phyloP scores from a whole-genome alignment of 1,140 invertebrate species.

The Penaeus vannamei region DNA sequence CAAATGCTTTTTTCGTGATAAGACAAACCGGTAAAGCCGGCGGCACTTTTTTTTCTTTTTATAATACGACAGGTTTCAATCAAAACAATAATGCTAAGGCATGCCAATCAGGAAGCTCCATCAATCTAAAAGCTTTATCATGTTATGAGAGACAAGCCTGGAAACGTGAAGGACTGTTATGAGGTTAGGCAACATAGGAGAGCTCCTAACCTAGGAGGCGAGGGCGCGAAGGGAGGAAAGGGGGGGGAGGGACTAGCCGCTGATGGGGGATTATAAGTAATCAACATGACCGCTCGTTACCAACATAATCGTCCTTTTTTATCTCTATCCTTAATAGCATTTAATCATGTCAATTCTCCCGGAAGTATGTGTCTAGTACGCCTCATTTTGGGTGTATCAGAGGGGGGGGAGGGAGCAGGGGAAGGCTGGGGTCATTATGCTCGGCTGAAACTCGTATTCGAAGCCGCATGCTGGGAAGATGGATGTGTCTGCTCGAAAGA shows the following conservation, averaged over 20 bases:
- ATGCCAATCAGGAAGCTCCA: too few relatives aligned
- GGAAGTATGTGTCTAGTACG: constrained; percentile 33
- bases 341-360: constrained; percentile 44
- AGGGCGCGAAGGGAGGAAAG: constrained; percentile 10
- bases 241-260: constrained; percentile 11
- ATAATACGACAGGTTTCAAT: too few relatives aligned
- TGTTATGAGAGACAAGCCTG: not conserved
- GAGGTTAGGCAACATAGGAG: not conserved
- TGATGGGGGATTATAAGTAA: constrained; percentile 30
- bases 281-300: not conserved
- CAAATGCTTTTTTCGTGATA: too few relatives aligned
- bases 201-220: not conserved
- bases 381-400: constrained; percentile 9
- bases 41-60: too few relatives aligned
- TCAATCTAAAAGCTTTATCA: too few relatives aligned
- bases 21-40: too few relatives aligned
- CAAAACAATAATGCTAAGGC: too few relatives aligned
- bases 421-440: too few relatives aligned
- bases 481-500: too few relatives aligned
- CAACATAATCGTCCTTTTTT: constrained; percentile 13
- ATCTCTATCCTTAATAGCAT: constrained; percentile 47
- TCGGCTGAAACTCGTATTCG: too few relatives aligned
- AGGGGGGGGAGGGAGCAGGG: not conserved
- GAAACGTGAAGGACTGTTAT: not conserved
- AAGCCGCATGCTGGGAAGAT: too few relatives aligned